phyloP scores from a whole-genome alignment of 1,140 invertebrate species.

The Trypoxylus dichotomus region DNA sequence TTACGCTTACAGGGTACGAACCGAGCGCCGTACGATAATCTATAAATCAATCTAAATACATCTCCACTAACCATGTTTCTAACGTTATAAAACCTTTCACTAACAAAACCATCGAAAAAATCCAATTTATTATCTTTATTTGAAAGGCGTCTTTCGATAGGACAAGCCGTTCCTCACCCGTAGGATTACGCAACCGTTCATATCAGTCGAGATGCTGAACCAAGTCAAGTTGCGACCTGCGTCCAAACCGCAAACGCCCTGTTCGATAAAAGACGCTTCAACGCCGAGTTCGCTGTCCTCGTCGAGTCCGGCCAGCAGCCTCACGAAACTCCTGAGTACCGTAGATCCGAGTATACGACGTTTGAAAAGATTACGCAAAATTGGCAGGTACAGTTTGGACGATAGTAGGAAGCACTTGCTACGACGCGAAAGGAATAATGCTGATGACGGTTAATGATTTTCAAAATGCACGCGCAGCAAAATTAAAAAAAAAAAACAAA shows the following conservation, averaged over 20 bases:
- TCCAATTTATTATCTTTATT: neutral
- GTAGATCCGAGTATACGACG: constrained; percentile 35
- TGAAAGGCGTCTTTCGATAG: constrained; percentile 14
- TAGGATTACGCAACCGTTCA: constrained; percentile 35
- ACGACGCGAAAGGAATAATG: neutral
- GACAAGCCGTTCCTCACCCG: constrained; percentile 15
- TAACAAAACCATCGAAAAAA: neutral
- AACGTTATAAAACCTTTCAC: neutral
- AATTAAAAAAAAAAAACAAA: neutral
- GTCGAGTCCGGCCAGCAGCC: constrained; percentile 40
- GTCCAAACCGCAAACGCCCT: constrained; percentile 19
- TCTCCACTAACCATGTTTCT: neutral
- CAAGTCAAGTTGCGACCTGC: constrained; percentile 45
- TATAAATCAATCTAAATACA: too few relatives aligned
- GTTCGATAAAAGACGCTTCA: constrained; percentile 17
- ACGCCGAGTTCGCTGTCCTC: constrained; percentile 16
- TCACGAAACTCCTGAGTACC: constrained; percentile 40
- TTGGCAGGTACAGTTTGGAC: constrained; percentile 44
- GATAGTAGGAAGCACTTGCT: constrained; percentile 18
- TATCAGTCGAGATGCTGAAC: constrained; percentile 42
- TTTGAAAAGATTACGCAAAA: constrained; percentile 38
- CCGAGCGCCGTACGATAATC: too few relatives aligned
- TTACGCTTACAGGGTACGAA: too few relatives aligned
- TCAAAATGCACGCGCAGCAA: neutral
- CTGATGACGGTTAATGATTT: neutral